Base-by-base conservation (phyloP, 37 sponge, comb jelly and placozoan species). In the Amphimedon queenslandica region DNA sequence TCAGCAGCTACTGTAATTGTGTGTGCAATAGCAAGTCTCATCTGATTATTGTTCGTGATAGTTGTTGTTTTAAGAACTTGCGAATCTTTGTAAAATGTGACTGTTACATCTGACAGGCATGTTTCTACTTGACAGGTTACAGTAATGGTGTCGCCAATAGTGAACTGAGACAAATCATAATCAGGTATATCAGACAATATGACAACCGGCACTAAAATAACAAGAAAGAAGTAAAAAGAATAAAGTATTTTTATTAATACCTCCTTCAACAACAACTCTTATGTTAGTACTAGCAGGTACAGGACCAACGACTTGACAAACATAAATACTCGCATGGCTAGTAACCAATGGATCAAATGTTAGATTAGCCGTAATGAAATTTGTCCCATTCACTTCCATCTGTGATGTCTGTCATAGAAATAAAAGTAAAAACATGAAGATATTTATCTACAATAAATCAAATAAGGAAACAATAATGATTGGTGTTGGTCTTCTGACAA, bases 91-190 rank as follows among this genome's bases (percentile, higher is more conserved):
- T 27, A 43, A 16, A 70, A 42, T 3, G 42, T 42, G 2, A 70
- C 71, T 2, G 51, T 40, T 21, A 5, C 25, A 20, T 28, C 31
- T 6, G 68, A 31, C 2, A 32, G 31, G 36, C 71, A 70, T 6
- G 71, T 70, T 23, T 70, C 43, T 18, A 39, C 51, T 13, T 43
- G 51, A 70, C 71, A 70, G 21, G 31, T 23, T 41, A 70, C n/a
- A 2, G 43, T 40, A 4, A 70, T 8, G 18, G 51, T 11, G 32
- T 39, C 68, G 8, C 36, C 36, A 31, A 67, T 33, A 6, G 68
- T 67, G 8, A 34, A 6, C 4, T 13, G 13, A 37, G 39, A n/a
- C 5, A 67, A 23, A 67, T 60, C 61, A 60, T 6, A n/a, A 60
- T n/a, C 27, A 6, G 27, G 23, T 25, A 60, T n/a, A 6, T 11